Base-by-base conservation (phyloP, 1,140 invertebrate genomes). In the Hylaeus anthracinus region DNA sequence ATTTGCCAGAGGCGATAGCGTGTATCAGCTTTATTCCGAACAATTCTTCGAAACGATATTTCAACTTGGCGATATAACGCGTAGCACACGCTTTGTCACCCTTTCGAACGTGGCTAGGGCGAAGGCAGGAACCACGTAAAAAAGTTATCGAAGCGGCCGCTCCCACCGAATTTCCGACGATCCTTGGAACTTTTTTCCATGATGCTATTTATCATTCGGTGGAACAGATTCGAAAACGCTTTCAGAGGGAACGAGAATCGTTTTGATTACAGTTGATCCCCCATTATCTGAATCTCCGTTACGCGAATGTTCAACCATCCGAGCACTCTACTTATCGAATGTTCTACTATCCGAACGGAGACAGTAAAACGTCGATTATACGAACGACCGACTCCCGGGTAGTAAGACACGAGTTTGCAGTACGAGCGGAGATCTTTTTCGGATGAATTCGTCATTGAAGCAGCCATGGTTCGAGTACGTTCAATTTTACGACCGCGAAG, bases 21-120 rank as follows among this genome's bases (percentile, higher is more conserved):
- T 5, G 14, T 12, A 26, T n/a, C 39, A 37, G 26, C 51, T 43
- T 66, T 76, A 76, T 69, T 66, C 65, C 39, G 65, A 64, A 67
- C 72, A 64, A 77, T 81, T 77, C 74, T 15, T 14, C 61, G 53
- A 48, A 45, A 76, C 79, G 73, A 81, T 77, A 71, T 77, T 81
- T 81, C 79, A 81, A 70, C 66, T 15, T 64, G 9, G 53, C 55
- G 67, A 63, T 71, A 43, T 72, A 71, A 56, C 55, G 53, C 48
- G 26, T 3, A 43, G 55, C 63, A 55, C 60, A 45, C 58, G 58
- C 51, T 80, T 80, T 80, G 56, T 79, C 81, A 80, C 65, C 77
- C 71, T 80, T 83, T 80, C 48, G 63, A 74, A 58, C 58, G 48
- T 14, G 45, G n/a, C 53, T 79, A 43, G 67, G 39, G 51, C 4